These are phyloP conservation scores for rat (Rattus norvegicus) DNA, from an alignment of 2,113 vertebrate species.

Conservation along the genomic window DNA sequence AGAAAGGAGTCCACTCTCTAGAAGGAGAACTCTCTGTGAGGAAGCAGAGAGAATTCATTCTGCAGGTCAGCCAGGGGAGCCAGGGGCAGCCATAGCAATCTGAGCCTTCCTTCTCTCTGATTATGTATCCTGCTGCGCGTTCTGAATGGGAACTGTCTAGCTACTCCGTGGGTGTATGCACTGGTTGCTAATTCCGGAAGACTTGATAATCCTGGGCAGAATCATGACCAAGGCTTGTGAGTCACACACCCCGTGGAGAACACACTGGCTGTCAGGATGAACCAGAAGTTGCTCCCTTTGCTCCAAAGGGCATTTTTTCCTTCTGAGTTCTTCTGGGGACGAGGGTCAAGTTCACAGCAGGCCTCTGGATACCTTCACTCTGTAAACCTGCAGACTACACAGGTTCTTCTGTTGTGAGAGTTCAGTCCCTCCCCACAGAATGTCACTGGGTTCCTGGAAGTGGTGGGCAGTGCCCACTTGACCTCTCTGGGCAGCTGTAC, in stretches of 20 bases:
- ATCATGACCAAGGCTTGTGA: constrained; percentile 65
- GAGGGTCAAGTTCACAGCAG: background rate
- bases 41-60: background rate
- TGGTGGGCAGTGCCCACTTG: background rate
- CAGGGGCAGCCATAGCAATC: background rate
- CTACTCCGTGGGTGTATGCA: background rate
- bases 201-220: constrained; percentile 65
- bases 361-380: background rate
- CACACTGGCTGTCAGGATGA: constrained; percentile 6
- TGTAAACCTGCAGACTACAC: background rate
- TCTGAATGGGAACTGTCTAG: constrained; percentile 54
- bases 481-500: background rate
- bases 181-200: constrained; percentile 52
- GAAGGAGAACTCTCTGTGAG: background rate
- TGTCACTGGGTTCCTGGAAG: background rate
- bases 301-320: background rate
- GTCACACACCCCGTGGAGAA: constrained; percentile 40
- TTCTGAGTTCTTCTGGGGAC: constrained; percentile 20
- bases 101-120: background rate
- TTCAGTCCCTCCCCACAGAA: background rate
- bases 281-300: background rate
- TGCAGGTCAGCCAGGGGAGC: background rate
- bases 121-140: background rate
- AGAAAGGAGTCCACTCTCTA: background rate
- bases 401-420: background rate